Base-by-base conservation (phyloP, 2,888 invertebrate species). In the Gari tellinella region DNA sequence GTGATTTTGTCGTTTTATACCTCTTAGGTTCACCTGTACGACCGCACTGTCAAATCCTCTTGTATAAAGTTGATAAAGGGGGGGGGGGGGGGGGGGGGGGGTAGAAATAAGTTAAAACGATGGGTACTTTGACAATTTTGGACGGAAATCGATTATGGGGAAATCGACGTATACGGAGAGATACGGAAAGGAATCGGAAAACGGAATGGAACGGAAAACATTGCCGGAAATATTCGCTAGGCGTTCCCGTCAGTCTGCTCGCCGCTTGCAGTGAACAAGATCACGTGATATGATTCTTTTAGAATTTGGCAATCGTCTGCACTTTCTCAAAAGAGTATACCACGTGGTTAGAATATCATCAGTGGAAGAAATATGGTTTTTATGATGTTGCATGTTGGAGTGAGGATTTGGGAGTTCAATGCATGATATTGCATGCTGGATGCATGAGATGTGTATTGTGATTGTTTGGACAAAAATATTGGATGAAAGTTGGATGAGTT, bases 401-500 rank as follows among this genome's bases (percentile, higher is more conserved):
- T n/a, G n/a, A n/a, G n/a, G n/a, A n/a, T n/a, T n/a, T n/a, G n/a
- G n/a, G n/a, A n/a, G n/a, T n/a, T n/a, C n/a, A n/a, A n/a, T n/a
- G n/a, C n/a, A n/a, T n/a, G n/a, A n/a, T n/a, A n/a, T n/a, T 51
- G 31, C 23, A 51, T 26, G 25, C 12, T 8, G 26, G 10, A 21
- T 51, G 10, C 15, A 25, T 21, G 25, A 25, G 51, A n/a, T n/a
- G n/a, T n/a, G n/a, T n/a, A n/a, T n/a, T n/a, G n/a, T n/a, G n/a
- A n/a, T n/a, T 15, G 25, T 23, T 51, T 51, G 58, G 19, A 8
- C 5, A 43, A 21, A 23, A 25, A 68, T 57, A 40, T 26, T 69
- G 75, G 66, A 63, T 66, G 63, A 51, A 64, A 40, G 70, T 67
- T 72, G 75, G 75, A 72, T 76, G 75, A 48, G 75, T 76, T 67